A percentile compares a stretch with the other conserved stretches of the same genome.
These are phyloP conservation scores for Chaenogobius annularis DNA, from an alignment of 2,113 vertebrate genomes.

Conservation along the genomic window DNA sequence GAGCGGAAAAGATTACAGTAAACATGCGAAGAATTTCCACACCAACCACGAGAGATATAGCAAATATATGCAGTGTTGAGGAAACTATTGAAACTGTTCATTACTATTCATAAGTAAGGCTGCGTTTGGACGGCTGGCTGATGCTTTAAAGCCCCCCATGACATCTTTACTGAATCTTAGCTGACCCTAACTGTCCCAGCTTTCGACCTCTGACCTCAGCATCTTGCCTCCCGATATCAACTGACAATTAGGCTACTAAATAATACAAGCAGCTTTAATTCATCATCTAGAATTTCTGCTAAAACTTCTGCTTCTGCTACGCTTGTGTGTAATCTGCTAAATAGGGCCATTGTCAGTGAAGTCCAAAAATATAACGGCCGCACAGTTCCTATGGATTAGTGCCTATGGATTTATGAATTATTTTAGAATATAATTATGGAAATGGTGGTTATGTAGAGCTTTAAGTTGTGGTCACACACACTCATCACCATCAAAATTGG, in stretches of 20 bases:
- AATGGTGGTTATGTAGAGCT: neutral
- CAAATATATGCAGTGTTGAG: too few species aligned
- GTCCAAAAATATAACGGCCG: neutral
- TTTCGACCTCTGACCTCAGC: too few species aligned
- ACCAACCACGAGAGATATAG: too few species aligned
- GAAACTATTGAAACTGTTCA: neutral
- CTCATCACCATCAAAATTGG: too few species aligned
- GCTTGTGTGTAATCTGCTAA: neutral
- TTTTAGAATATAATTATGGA: neutral
- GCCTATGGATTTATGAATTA: neutral
- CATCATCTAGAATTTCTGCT: neutral
- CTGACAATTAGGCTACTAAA: neutral
- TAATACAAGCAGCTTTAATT: neutral
- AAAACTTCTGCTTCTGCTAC: neutral
- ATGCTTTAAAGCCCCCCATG: neutral
- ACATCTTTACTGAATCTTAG: neutral
- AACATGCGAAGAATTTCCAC: too few species aligned
- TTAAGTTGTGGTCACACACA: neutral
- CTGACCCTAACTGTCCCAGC: neutral
- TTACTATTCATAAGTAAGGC: neutral
- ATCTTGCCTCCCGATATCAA: neutral
- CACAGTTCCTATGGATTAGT: neutral
- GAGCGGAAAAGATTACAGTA: neutral
- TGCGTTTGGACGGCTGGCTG: neutral
- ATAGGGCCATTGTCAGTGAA: neutral